Percentiles rank a stretch among this genome's conserved stretches.
Conservation (phyloP, 2,888 invertebrate genomes). For the Gibbula magus region DNA sequence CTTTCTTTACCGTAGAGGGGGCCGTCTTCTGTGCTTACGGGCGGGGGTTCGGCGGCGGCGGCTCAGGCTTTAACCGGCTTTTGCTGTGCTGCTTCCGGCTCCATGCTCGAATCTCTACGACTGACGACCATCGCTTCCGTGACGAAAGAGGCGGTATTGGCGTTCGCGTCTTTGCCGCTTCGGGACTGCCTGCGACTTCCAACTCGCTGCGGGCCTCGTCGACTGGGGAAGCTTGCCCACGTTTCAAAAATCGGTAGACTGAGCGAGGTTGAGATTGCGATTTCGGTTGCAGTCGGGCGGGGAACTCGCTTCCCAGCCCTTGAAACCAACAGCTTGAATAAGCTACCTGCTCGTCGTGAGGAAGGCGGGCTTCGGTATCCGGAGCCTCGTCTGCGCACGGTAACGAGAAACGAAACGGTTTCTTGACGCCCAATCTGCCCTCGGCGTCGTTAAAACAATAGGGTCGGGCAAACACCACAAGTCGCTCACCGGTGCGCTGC, state of each 20-base stretch:
- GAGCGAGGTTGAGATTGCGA: neutral
- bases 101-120: too few relatives aligned
- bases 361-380: neutral
- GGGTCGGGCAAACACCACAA: too few relatives aligned
- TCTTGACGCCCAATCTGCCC: neutral
- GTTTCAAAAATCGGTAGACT: neutral
- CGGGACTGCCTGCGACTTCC: neutral
- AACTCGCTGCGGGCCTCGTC: neutral
- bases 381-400: conserved; percentile 3
- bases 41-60: too few relatives aligned
- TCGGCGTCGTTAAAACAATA: too few relatives aligned
- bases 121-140: too few relatives aligned
- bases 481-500: too few relatives aligned
- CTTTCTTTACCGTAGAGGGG: too few relatives aligned
- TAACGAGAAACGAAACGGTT: neutral
- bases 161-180: too few relatives aligned
- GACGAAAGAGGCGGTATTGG: neutral
- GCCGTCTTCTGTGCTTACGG: too few relatives aligned
- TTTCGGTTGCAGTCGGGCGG: too few relatives aligned
- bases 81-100: too few relatives aligned
- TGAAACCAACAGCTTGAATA: neutral
- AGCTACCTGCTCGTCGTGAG: neutral
- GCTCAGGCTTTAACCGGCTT: too few relatives aligned
- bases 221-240: neutral
- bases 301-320: neutral